phyloP scores from a whole-genome alignment of 2,888 invertebrate species.

The Callyntrura sp. region DNA sequence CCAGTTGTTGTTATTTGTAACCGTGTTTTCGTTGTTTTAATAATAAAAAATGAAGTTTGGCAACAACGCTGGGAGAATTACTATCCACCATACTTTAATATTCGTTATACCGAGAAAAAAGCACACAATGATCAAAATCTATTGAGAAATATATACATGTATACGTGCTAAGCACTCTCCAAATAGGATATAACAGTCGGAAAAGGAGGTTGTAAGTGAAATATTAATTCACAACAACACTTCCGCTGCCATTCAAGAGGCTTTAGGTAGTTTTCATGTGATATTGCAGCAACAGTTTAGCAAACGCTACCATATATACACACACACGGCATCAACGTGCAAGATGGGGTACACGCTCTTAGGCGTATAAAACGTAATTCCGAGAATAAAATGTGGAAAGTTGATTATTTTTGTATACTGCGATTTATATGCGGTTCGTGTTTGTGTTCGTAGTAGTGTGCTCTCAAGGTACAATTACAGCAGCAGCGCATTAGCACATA shows the following conservation, averaged over 20 bases:
- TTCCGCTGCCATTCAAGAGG: slow-evolving; percentile 41
- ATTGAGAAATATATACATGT: not conserved
- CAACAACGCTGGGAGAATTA: not conserved
- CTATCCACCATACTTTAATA: not conserved
- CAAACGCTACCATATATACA: too few species aligned
- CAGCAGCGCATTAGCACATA: too few species aligned
- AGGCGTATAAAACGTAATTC: too few species aligned
- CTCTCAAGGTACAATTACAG: too few species aligned
- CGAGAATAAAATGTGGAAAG: too few species aligned
- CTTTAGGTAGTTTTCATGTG: not conserved
- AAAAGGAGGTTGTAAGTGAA: not conserved
- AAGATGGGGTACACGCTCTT: too few species aligned
- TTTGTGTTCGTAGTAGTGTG: too few species aligned
- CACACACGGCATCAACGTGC: too few species aligned
- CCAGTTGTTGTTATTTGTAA: slow-evolving; percentile 21
- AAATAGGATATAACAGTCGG: not conserved
- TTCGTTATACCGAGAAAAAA: too few species aligned
- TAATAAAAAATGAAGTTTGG: slow-evolving; percentile 44
- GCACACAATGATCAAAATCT: too few species aligned
- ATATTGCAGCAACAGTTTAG: not conserved
- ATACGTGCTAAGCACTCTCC: not conserved
- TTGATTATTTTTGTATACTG: too few species aligned
- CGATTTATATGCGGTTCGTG: too few species aligned
- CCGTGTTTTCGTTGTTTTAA: slow-evolving; percentile 43
- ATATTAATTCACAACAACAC: slow-evolving; percentile 36